Base-by-base conservation (phyloP, 2,888 invertebrate species). In the Morinoia aosen region DNA sequence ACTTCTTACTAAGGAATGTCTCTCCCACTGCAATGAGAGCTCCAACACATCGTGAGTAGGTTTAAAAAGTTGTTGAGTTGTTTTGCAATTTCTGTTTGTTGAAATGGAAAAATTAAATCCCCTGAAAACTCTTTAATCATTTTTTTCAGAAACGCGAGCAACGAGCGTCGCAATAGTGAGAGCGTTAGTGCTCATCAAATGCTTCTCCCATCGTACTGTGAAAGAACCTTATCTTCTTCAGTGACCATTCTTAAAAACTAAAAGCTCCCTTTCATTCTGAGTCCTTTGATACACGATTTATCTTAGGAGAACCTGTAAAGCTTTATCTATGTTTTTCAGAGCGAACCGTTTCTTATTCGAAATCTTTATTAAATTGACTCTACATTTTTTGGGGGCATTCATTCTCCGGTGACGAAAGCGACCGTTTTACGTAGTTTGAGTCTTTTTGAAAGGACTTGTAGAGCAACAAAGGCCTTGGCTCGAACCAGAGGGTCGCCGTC, bases 401-500 rank as follows among this genome's bases (percentile, higher is more conserved):
- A 76, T 76, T 76, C 33, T 76, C 76, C 25, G 25, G 76, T 14
- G 76, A 76, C 76, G 76, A 76, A 90, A 90, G 90, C 90, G 90
- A 90, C 40, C 90, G 90, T 16, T 90, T 48, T 90, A 11, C 4
- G 12, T 48, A 90, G n/a, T 90, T 48, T 90, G 90, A 40, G 40
- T 90, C 48, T 90, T 90, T 39, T 93, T 93, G 57, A 56, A 93
- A 57, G 33, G 48, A 90, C 40, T 57, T 93, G 93, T 57, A 57
- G n/a, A 33, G 93, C 93, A 48, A 93, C 93, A 57, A 93, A 93
- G 56, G 93, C 19, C 58, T 33, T 93, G 93, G 57, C 93, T 93
- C 48, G 93, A n/a, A 48, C 93, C 57, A 57, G 57, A 93, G 93
- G 93, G 57, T 93, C 93, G 93, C 93, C 19, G 33, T 57, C 93